Evolutionary conservation across 2,113 vertebrate genomes (phyloP).

Genomic region (Peromyscus maniculatus): DNA sequence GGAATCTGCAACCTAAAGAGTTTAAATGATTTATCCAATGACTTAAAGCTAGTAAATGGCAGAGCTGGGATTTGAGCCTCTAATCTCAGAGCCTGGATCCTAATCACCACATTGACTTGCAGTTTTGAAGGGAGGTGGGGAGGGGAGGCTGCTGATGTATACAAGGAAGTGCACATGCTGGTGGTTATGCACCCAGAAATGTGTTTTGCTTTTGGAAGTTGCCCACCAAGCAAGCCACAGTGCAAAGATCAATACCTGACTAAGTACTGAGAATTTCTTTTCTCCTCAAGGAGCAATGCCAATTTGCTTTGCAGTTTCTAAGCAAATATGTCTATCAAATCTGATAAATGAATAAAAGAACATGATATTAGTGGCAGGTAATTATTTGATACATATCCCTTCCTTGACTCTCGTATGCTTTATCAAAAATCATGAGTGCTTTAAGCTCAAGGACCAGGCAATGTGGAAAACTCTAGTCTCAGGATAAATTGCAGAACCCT

Average conservation of each 20-base stretch:
- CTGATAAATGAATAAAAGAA: constrained; percentile 37
- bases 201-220: not conserved
- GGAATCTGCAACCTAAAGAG: constrained; percentile 10
- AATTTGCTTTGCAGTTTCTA: constrained; percentile 61
- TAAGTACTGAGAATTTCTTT: not conserved
- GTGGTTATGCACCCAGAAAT: not conserved
- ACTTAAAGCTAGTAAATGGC: not conserved
- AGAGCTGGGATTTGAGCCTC: constrained; percentile 3
- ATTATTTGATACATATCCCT: constrained; percentile 32
- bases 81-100: constrained; percentile 10
- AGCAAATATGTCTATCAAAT: not conserved
- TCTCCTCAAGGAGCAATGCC: not conserved
- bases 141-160: not conserved
- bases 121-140: not conserved
- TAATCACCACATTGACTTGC: not conserved
- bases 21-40: constrained; percentile 32
- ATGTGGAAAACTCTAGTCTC: not conserved
- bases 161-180: not conserved
- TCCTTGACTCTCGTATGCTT: constrained; percentile 9
- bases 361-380: constrained; percentile 16
- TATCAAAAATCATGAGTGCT: constrained; percentile 22
- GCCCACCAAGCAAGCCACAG: not conserved
- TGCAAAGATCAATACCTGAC: not conserved
- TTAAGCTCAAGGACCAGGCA: constrained; percentile 25
- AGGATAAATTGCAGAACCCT: not conserved